Conservation (phyloP, 1,140 invertebrate genomes). For the Halesus radiatus region DNA sequence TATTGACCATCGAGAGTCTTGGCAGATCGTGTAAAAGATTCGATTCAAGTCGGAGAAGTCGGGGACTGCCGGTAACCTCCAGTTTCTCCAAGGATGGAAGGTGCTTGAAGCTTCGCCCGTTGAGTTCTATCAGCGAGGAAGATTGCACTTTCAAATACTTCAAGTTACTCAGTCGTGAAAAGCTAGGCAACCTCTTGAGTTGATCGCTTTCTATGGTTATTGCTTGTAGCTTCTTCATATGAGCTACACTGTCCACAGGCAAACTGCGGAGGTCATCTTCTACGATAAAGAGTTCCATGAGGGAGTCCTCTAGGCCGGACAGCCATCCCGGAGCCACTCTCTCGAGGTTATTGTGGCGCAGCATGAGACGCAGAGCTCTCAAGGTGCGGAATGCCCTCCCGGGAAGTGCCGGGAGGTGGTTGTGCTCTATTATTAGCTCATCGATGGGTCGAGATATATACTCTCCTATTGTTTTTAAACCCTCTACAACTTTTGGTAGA, state of each 20-base stretch:
- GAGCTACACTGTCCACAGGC: conserved; percentile 82
- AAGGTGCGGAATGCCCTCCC: conserved; percentile 82
- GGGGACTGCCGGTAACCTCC: conserved; percentile 79
- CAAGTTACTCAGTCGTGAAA: conserved; percentile 76
- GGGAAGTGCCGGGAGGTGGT: conserved; percentile 84
- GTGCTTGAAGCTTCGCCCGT: conserved; percentile 79
- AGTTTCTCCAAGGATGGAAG: conserved; percentile 82
- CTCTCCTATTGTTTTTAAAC: conserved; percentile 79
- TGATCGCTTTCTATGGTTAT: conserved; percentile 83
- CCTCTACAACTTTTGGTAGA: conserved; percentile 79
- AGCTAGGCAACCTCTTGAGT: conserved; percentile 79
- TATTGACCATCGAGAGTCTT: conserved; percentile 80
- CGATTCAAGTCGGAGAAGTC: conserved; percentile 77
- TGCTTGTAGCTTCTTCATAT: conserved; percentile 83
- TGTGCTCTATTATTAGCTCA: conserved; percentile 89
- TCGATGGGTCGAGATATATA: conserved; percentile 81
- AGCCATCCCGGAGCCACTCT: conserved; percentile 86
- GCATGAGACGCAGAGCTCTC: conserved; percentile 82
- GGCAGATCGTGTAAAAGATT: conserved; percentile 82
- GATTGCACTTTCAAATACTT: conserved; percentile 80
- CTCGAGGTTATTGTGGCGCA: conserved; percentile 86
- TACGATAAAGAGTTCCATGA: conserved; percentile 87
- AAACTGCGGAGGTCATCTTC: conserved; percentile 84
- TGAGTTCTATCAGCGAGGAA: conserved; percentile 76
- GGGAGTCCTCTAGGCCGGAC: conserved; percentile 79